Base-by-base conservation (phyloP, 2,797 vertebrate genomes). In the Platyrinchus mystaceus region DNA sequence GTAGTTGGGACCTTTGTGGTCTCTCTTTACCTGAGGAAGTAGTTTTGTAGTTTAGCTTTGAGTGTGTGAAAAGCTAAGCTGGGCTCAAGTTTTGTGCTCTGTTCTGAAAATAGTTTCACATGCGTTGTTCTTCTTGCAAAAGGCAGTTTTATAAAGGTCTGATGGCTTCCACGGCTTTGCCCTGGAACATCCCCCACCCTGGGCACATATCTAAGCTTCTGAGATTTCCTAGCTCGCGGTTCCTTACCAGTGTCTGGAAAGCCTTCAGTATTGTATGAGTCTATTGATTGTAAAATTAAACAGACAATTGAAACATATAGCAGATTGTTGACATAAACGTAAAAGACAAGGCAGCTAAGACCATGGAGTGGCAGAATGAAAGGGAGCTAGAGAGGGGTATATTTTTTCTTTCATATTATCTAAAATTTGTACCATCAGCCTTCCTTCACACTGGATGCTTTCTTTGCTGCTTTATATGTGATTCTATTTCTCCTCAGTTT, bases 121-220 rank as follows among this genome's bases (percentile, higher is more conserved):
- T 75, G 79, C 47, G 26, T n/a, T 56, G 14, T 32, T 23, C 8
- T 14, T 44, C 47, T 84, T 89, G 60, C 21, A 77, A 73, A 68
- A 80, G 34, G 14, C 63, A 24, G 50, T 64, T 67, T 37, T 1
- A 1, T 77, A n/a, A 69, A 66, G 20, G 30, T 41, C 20, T 52
- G 28, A 16, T 3, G 5, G 23, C 22, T 36, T 11, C 21, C 28
- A 20, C 14, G n/a, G 27, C 59, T 80, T 34, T 60, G 24, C 7
- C 24, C 9, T 2, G 2, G 17, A 17, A 66, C 1, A 2, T 59
- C 11, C 13, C 14, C 5, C 20, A 36, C 4, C 6, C 22, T 17
- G 9, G 20, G 18, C 23, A 60, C 37, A 21, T 14, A 23, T 23
- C 10, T 74, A 34, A 71, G n/a, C 23, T 88, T 55, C 49, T 76